Percentiles rank a stretch among this genome's conserved stretches.
phyloP scores from a whole-genome alignment of 2,888 invertebrate genomes.

The Melolontha melolontha region DNA sequence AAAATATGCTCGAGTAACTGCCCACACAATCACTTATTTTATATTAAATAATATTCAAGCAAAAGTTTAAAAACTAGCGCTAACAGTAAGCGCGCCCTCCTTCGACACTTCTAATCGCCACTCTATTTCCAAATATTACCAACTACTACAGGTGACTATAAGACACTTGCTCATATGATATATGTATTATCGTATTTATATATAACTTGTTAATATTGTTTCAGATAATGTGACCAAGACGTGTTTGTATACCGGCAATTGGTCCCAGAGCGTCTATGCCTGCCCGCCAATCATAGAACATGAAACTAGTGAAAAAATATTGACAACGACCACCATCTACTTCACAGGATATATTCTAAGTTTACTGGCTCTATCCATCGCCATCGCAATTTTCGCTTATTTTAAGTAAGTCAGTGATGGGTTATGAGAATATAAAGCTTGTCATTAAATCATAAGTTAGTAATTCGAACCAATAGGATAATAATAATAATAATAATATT shows the following conservation, averaged over 20 bases:
- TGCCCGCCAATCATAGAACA: conserved; percentile 59
- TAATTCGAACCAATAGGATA: too few relatives aligned
- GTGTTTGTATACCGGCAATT: conserved; percentile 83
- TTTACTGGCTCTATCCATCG: conserved; percentile 82
- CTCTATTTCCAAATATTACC: too few relatives aligned
- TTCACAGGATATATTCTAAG: conserved; percentile 88
- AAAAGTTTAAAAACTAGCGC: too few relatives aligned
- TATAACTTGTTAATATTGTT: conserved; percentile 54
- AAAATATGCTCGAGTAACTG: too few relatives aligned
- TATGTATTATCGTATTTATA: too few relatives aligned
- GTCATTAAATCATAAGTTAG: conserved; percentile 14
- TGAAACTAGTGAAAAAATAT: conserved; percentile 70
- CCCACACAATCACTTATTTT: too few relatives aligned
- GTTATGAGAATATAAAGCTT: background rate
- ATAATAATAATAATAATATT: too few relatives aligned
- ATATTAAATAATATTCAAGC: too few relatives aligned
- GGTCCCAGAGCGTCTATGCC: conserved; percentile 68
- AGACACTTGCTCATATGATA: too few relatives aligned
- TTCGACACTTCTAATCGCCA: too few relatives aligned
- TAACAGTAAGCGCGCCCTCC: too few relatives aligned
- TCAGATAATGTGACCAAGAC: conserved; percentile 88
- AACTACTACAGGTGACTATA: too few relatives aligned
- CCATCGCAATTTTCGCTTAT: conserved; percentile 87
- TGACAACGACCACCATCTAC: conserved; percentile 83
- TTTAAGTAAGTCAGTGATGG: conserved; percentile 82